Conservation (phyloP, 2,113 vertebrate genomes). For the Alexandromys fortis region DNA sequence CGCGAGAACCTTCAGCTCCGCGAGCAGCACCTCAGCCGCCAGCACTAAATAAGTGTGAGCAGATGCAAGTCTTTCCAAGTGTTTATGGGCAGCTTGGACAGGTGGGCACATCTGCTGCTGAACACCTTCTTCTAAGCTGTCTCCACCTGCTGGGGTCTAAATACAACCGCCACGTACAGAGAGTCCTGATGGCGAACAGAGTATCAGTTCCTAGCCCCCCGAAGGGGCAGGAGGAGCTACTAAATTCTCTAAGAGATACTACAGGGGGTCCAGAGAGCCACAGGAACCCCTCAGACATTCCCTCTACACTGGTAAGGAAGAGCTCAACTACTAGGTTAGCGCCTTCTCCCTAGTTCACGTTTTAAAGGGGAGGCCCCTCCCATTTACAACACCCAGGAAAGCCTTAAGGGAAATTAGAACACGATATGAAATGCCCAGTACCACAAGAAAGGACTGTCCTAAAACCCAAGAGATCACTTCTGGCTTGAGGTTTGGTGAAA, state of each 20-base stretch:
- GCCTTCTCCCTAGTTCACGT: neutral
- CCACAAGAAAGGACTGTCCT: neutral
- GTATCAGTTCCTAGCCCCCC: neutral
- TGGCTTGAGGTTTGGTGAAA: neutral
- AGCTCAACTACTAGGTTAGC: neutral
- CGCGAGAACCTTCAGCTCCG: neutral
- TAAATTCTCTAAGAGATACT: neutral
- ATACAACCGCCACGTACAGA: too few relatives aligned
- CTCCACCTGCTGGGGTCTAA: neutral
- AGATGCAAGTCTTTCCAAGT: neutral
- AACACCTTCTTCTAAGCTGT: neutral
- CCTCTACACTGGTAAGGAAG: neutral
- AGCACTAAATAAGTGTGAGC: neutral
- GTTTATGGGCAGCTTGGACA: neutral
- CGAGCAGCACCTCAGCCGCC: accelerated
- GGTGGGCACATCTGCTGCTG: accelerated
- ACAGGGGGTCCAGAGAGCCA: neutral
- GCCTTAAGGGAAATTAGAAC: neutral
- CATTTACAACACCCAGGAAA: neutral
- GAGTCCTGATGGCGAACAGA: neutral
- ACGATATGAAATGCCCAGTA: neutral
- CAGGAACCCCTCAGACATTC: neutral
- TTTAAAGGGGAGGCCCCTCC: neutral
- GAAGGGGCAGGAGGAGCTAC: neutral
- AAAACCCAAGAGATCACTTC: neutral